These are phyloP conservation scores for Syngnathus floridae DNA, from an alignment of 2,113 vertebrate species.

Conservation along the genomic window DNA sequence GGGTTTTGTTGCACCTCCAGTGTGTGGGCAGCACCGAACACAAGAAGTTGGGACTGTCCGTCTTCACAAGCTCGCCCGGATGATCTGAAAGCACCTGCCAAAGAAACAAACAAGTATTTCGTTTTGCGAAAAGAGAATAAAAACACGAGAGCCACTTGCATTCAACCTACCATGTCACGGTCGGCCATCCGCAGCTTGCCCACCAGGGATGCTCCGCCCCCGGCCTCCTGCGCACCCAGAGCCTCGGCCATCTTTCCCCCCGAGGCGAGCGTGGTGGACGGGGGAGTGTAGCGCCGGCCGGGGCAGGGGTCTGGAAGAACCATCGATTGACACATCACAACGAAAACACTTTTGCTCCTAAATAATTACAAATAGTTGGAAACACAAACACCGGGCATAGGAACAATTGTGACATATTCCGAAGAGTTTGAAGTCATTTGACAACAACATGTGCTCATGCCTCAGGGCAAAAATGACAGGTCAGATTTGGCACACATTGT, in stretches of 20 bases:
- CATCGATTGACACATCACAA: not conserved
- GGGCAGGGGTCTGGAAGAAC: slow-evolving; percentile 83
- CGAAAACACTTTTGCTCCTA: not conserved
- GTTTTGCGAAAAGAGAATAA: not conserved
- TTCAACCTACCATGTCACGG: slow-evolving; percentile 84
- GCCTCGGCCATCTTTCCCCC: slow-evolving; percentile 92
- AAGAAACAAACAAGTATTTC: not conserved
- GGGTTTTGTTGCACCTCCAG: slow-evolving; percentile 98
- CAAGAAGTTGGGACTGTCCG: slow-evolving; percentile 97
- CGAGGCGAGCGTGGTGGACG: slow-evolving; percentile 87
- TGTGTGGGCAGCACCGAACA: slow-evolving; percentile 94
- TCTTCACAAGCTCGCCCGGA: slow-evolving; percentile 92
- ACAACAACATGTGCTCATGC: too few species aligned
- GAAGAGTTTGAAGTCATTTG: not conserved
- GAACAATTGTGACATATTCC: not conserved
- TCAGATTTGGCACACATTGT: not conserved
- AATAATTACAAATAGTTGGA: not conserved
- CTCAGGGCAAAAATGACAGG: not conserved
- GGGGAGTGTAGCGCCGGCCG: slow-evolving; percentile 94
- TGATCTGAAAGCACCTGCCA: slow-evolving; percentile 79
- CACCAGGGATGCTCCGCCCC: slow-evolving; percentile 73
- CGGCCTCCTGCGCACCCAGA: slow-evolving; percentile 81
- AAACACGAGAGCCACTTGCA: slow-evolving; percentile 44
- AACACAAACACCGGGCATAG: not conserved
- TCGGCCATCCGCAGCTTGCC: slow-evolving; percentile 84